A percentile compares a stretch with the other conserved stretches of the same genome.
These are phyloP conservation scores for Drusus annulatus DNA, from an alignment of 1,140 invertebrate genomes.

Conservation along the genomic window DNA sequence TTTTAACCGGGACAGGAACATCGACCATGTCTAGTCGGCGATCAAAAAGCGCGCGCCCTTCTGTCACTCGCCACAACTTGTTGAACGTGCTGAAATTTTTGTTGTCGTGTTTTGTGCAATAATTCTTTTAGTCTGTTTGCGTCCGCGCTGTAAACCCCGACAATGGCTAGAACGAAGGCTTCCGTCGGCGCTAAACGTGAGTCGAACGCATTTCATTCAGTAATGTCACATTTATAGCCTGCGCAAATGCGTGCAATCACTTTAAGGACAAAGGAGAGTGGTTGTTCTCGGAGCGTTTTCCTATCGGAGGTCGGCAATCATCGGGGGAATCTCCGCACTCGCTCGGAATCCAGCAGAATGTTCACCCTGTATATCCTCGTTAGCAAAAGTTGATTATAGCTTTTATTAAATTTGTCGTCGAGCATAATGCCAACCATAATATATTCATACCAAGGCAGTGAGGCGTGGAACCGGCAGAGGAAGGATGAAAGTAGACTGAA, in stretches of 20 bases:
- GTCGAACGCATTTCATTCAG: neutral
- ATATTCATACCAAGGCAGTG: too few species aligned
- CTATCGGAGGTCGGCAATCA: neutral
- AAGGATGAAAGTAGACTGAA: too few species aligned
- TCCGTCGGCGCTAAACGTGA: conserved; percentile 67
- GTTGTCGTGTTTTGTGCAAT: neutral
- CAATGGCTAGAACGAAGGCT: conserved; percentile 67
- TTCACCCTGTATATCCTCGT: too few species aligned
- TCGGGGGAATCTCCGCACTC: too few species aligned
- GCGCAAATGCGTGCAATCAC: neutral
- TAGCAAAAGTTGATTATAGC: too few species aligned
- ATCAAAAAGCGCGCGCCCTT: conserved; percentile 14
- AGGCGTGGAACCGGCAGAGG: too few species aligned
- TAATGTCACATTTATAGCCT: neutral
- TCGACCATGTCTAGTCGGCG: too few species aligned
- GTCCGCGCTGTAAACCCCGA: neutral
- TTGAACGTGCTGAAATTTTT: neutral
- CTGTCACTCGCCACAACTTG: neutral
- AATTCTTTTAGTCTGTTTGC: neutral
- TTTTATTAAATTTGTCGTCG: too few species aligned
- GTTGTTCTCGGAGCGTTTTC: neutral
- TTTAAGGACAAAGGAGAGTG: neutral
- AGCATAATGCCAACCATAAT: too few species aligned
- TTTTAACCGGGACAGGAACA: too few species aligned
- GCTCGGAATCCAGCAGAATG: too few species aligned